These are phyloP conservation scores for Volucella inflata DNA, from an alignment of 2,888 invertebrate genomes.

Conservation along the genomic window DNA sequence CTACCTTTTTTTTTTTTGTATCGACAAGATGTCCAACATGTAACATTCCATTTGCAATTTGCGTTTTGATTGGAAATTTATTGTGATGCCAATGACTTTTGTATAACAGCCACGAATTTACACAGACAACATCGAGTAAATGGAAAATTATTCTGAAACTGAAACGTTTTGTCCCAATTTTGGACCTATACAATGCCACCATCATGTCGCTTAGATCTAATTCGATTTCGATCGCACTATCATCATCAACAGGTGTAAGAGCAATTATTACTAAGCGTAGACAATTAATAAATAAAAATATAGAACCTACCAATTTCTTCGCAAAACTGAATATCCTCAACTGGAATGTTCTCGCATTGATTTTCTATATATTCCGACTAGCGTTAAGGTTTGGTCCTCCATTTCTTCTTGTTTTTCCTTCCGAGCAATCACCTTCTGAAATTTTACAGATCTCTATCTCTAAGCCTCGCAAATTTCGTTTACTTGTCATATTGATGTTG, in stretches of 20 bases:
- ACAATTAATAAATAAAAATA: no score
- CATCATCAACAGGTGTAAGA: no score
- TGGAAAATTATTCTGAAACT: conserved; percentile 24
- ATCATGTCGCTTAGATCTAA: conserved; percentile 12
- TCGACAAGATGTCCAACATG: conserved; percentile 22
- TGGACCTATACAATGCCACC: conserved; percentile 16
- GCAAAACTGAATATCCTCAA: conserved; percentile 3
- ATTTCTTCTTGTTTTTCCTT: neutral
- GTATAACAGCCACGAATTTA: no score
- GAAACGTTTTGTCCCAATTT: conserved; percentile 24
- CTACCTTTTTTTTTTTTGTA: conserved; percentile 31
- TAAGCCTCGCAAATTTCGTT: conserved; percentile 16
- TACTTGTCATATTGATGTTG: conserved; percentile 13
- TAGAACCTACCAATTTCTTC: no score
- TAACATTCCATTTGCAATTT: no score
- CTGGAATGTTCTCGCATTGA: no score
- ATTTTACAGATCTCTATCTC: conserved; percentile 11
- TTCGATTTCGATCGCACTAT: no score
- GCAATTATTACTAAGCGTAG: no score
- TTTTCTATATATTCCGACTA: conserved; percentile 12
- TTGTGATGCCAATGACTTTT: no score
- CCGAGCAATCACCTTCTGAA: no score
- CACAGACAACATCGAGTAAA: conserved; percentile 27
- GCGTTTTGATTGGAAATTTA: no score
- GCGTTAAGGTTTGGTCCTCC: conserved; percentile 2